A percentile compares a stretch with the other conserved stretches of the same genome.
phyloP scores from a whole-genome alignment of 1,140 invertebrate genomes.

The Odontomachus brunneus region DNA sequence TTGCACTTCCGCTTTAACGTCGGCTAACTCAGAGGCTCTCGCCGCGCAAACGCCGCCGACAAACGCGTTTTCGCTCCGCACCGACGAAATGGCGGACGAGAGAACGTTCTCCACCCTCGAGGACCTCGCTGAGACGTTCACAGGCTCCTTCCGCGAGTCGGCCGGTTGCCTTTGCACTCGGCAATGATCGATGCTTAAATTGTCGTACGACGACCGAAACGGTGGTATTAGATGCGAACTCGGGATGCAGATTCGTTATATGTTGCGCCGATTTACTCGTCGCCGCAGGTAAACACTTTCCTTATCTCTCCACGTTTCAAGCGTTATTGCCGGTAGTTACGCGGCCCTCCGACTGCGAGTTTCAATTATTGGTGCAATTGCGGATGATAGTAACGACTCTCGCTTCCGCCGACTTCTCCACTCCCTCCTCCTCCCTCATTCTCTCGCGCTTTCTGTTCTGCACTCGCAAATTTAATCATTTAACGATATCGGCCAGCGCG shows the following conservation, averaged over 20 bases:
- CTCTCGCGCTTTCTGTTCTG: too few relatives aligned
- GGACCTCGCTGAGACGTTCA: not conserved
- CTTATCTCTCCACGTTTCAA: conserved; percentile 1
- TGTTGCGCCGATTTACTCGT: not conserved
- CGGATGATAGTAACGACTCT: conserved; percentile 36
- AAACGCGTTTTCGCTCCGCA: conserved; percentile 72
- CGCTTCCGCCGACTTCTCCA: not conserved
- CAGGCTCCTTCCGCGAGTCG: not conserved
- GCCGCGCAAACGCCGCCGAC: conserved; percentile 76
- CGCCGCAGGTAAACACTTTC: not conserved
- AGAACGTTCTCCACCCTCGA: conserved; percentile 70
- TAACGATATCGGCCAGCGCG: not conserved
- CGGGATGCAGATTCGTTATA: not conserved
- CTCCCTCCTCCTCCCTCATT: not conserved
- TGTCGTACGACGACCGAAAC: not conserved
- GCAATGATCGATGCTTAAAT: too few relatives aligned
- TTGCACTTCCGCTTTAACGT: conserved; percentile 74
- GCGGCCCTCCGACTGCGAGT: conserved; percentile 15
- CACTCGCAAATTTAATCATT: not conserved
- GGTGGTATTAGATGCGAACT: not conserved
- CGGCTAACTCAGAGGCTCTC: conserved; percentile 71
- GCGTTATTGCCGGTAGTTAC: conserved; percentile 19
- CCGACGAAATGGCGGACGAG: conserved; percentile 81
- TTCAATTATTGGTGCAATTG: conserved; percentile 46
- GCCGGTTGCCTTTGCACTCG: too few relatives aligned